phyloP scores from a whole-genome alignment of 2,888 invertebrate species.

The Branchipolynoe longqiensis region DNA sequence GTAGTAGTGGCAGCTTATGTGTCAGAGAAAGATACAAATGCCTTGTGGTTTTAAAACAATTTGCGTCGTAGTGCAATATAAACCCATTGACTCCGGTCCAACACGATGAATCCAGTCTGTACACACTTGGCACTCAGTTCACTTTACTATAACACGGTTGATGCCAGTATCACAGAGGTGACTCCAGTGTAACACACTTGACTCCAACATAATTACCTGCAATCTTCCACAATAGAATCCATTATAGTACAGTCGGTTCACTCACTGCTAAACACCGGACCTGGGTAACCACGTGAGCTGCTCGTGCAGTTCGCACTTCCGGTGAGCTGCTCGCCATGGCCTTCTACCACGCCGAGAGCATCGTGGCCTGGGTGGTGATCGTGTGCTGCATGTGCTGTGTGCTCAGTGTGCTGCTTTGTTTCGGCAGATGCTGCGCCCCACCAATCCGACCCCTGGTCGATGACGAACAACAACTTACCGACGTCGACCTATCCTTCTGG shows the following conservation, averaged over 20 bases:
- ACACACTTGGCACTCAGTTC: too few relatives aligned
- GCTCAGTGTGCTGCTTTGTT: constrained; percentile 53
- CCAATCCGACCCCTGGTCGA: constrained; percentile 78
- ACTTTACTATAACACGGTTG: too few relatives aligned
- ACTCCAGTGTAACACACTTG: too few relatives aligned
- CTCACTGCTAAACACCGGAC: not conserved
- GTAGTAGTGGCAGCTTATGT: too few relatives aligned
- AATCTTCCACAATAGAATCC: too few relatives aligned
- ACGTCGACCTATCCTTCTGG: constrained; percentile 79
- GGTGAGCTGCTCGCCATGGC: constrained; percentile 25
- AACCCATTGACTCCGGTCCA: too few relatives aligned
- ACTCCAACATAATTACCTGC: too few relatives aligned
- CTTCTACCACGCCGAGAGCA: constrained; percentile 40
- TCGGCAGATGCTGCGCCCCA: constrained; percentile 56
- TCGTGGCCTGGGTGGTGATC: constrained; percentile 28
- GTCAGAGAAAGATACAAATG: too few relatives aligned
- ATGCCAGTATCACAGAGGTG: too few relatives aligned
- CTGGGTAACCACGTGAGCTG: not conserved
- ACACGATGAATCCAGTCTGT: too few relatives aligned
- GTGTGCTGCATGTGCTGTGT: constrained; percentile 29
- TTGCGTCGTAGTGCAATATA: too few relatives aligned
- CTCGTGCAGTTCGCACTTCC: not conserved
- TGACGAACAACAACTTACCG: constrained; percentile 75
- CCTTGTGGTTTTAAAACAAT: too few relatives aligned
- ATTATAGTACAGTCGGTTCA: not conserved